These are phyloP conservation scores for Sylvietta virens DNA, from an alignment of 2,113 vertebrate genomes.

Conservation along the genomic window DNA sequence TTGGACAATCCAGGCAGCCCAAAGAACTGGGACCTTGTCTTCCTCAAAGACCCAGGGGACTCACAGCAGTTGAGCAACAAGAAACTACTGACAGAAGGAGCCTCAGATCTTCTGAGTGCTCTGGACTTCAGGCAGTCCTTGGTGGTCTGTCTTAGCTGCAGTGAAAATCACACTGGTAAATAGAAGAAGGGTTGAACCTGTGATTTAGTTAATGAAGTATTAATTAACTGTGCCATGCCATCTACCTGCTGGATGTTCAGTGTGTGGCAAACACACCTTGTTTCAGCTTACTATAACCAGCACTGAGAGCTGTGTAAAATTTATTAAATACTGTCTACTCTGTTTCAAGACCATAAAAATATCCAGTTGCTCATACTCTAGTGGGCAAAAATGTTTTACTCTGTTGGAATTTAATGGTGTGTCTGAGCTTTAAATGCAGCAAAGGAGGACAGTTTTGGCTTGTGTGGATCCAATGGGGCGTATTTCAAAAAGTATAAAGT, in stretches of 20 bases:
- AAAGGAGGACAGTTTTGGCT: background rate
- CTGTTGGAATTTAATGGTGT: background rate
- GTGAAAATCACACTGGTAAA: background rate
- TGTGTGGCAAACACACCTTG: background rate
- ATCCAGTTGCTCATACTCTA: background rate
- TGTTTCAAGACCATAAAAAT: background rate
- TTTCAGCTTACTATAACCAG: background rate
- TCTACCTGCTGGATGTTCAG: background rate
- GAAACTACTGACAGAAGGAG: background rate
- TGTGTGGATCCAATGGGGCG: background rate
- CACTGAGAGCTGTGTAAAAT: background rate
- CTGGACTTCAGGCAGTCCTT: background rate
- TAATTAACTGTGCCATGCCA: background rate
- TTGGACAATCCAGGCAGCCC: background rate
- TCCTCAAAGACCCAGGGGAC: background rate
- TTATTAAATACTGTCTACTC: background rate
- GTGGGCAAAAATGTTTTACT: background rate
- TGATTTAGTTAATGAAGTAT: background rate
- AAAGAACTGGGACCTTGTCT: accelerated
- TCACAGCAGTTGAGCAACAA: background rate
- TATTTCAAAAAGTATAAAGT: background rate
- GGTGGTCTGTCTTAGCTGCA: background rate
- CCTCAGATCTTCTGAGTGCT: background rate
- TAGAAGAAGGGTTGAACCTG: background rate
- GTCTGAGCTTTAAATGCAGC: background rate